Conservation (phyloP, 2,797 vertebrate genomes). For the Anniella stebbinsi region DNA sequence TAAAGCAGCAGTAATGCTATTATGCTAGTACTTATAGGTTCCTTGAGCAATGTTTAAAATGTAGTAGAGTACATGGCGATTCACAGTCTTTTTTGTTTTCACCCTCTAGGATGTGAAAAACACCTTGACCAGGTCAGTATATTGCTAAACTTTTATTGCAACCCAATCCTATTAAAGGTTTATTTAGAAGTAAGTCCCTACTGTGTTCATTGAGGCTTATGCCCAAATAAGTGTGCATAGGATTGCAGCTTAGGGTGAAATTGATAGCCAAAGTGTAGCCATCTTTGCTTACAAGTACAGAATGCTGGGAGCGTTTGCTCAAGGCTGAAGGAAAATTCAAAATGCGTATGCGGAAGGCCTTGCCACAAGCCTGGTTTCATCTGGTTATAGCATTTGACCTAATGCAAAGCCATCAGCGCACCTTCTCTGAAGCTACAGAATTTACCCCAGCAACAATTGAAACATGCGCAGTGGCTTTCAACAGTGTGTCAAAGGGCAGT, state of each 20-base stretch:
- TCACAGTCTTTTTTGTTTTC: constrained; percentile 7
- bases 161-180: not conserved
- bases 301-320: too few species aligned
- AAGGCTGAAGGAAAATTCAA: too few species aligned
- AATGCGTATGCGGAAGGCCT: too few species aligned
- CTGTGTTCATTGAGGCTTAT: not conserved
- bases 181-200: not conserved
- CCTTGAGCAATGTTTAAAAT: not conserved
- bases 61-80: not conserved
- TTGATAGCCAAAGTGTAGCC: too few species aligned
- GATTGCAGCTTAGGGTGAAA: not conserved
- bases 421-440: too few species aligned
- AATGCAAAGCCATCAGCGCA: too few species aligned
- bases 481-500: too few species aligned
- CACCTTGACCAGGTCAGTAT: not conserved
- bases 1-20: not conserved
- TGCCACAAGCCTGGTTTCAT: too few species aligned
- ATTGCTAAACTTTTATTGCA: not conserved
- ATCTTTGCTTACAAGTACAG: too few species aligned
- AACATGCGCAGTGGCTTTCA: too few species aligned
- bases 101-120: not conserved
- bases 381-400: too few species aligned
- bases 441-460: too few species aligned
- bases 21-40: not conserved
- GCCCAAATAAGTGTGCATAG: accelerated